A percentile compares a stretch with the other conserved stretches of the same genome.
Evolutionary conservation across 2,113 vertebrate species (phyloP).

Genomic region (Alligator sinensis): DNA sequence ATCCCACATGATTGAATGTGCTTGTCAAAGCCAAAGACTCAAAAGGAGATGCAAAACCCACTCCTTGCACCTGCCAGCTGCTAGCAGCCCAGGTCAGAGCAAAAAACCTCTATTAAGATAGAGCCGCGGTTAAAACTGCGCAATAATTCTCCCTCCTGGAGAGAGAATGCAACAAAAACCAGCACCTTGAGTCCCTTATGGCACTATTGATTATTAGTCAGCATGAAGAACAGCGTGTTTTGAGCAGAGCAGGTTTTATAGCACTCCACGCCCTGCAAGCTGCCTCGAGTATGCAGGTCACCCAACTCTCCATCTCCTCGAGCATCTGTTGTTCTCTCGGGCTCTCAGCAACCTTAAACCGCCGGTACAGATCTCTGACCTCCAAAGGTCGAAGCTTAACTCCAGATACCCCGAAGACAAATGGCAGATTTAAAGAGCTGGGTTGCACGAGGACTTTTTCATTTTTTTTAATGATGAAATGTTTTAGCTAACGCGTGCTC

Average conservation of each 20-base stretch:
- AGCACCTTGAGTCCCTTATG: background rate
- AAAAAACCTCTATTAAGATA: background rate
- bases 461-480: background rate
- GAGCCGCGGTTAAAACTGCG: slow-evolving; percentile 47
- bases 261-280: slow-evolving; percentile 41
- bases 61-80: background rate
- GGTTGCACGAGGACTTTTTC: background rate
- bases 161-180: background rate
- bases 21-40: background rate
- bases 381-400: slow-evolving; percentile 58
- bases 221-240: slow-evolving; percentile 63
- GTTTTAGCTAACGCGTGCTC: too few relatives aligned
- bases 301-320: slow-evolving; percentile 40
- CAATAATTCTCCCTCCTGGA: background rate
- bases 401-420: slow-evolving; percentile 44
- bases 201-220: slow-evolving; percentile 66
- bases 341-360: slow-evolving; percentile 58
- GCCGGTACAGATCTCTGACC: slow-evolving; percentile 46
- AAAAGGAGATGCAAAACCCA: background rate
- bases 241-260: slow-evolving; percentile 66
- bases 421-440: background rate
- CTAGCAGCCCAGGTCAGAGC: background rate
- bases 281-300: slow-evolving; percentile 54
- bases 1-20: background rate
- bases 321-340: slow-evolving; percentile 13